Evolutionary conservation across 2,113 vertebrate species (phyloP), one percentile per base, ranked within the genome.

Genomic region (Octodon degus): DNA sequence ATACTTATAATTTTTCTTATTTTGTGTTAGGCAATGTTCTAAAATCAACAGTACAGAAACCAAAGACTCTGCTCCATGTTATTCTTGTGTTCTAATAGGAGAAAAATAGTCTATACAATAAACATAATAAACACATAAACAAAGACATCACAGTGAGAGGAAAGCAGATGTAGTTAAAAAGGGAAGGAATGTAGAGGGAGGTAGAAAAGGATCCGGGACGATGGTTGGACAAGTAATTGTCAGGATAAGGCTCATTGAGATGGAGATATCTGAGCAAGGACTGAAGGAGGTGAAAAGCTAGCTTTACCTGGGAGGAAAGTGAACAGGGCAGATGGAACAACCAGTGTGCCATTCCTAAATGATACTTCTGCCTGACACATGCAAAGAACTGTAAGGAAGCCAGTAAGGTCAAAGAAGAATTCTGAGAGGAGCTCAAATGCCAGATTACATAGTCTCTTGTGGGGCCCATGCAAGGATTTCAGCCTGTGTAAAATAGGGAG

Each of bases 1-100:
- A 47, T 92, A 90, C 81, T 92, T 82, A 65, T 20, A 83, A 40
- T 77, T 17, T 17, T n/a, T n/a, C 20, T 91, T 65, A 74, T n/a
- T 34, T 72, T 77, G 32, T 76, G 10, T 74, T 67, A 70, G 53
- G 24, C 30, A 50, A 47, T 68, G 2, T 82, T 74, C 86, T 86
- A 84, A 72, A 2, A 34, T 43, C 0, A 60, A 2, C 3, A 55
- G 10, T 63, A 67, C 82, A 65, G 20, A 86, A 89, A 86, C 55
- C n/a, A 94, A 84, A 93, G 70, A 67, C 40, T 94, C 40, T 94
- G 3, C 1, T 9, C 9, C 6, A 13, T 5, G 90, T 82, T 60
- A 60, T 58, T 37, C 17, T 87, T 89, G 20, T 65, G 27, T 77
- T 92, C 22, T 72, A 77, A 84, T 1, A 30, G 40, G 13, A 22